Evolutionary conservation across 2,113 vertebrate species (phyloP), one percentile per base, ranked within the genome.

Genomic region (Urocitellus parryii): DNA sequence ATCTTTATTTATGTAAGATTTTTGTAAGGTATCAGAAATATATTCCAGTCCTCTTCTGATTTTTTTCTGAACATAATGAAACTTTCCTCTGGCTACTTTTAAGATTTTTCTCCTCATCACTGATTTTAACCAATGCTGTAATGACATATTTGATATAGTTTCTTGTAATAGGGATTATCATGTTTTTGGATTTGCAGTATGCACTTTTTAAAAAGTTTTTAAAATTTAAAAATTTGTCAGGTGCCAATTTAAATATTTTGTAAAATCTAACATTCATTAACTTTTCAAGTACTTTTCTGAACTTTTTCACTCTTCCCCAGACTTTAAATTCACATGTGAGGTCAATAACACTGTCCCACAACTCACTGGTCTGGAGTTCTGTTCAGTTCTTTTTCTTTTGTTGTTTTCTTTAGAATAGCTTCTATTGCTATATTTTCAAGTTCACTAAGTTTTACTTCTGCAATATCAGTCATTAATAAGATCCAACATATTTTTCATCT

Each of bases 401-500:
- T 22, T 45, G 22, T 76, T 34, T 45, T 5, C 20, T 86, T 86
- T 76, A 68, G 22, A 24, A 22, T 45, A 65, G 1, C 29, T 92
- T 82, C 27, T 74, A 20, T 91, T 65, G 24, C 51, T 74, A 32
- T 58, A 58, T 92, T 61, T 90, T 65, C 22, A 63, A 87, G 14
- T 77, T 77, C 20, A 88, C 14, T 56, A 24, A 39, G 45, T 24
- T 67, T 95, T 74, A 45, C 0, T 82, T 70, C 88, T 58, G 7
- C 11, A 53, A 39, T 63, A 63, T 53, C 11, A 56, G 68, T 32
- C 32, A 90, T 79, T 73, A 68, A 68, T 83, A 27, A 7, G 2
- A 88, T 9, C 13, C 61, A 61, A 9, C 45, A 61, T 56, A 61
- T 25, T 92, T 78, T 95, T 68, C 13, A 95, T n/a, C 16, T 90